These are phyloP conservation scores for Meiosimyza decipiens DNA, from an alignment of 2,888 invertebrate genomes.

Conservation along the genomic window DNA sequence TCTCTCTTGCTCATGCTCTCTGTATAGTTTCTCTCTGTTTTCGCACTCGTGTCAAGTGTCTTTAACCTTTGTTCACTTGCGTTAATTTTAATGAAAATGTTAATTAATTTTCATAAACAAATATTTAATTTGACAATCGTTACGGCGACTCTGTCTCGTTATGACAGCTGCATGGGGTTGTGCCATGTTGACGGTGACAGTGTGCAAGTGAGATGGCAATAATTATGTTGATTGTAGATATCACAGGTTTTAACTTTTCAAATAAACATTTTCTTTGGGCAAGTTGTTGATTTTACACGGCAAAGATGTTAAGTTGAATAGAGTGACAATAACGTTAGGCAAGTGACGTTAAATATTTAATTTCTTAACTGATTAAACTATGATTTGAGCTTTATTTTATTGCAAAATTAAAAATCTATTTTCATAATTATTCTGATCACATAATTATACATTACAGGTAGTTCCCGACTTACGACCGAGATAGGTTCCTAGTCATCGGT, in stretches of 20 bases:
- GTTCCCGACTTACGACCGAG: no score
- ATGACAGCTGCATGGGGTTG: slow-evolving; percentile 8
- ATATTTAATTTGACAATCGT: slow-evolving; percentile 21
- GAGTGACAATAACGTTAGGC: no score
- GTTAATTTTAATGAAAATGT: slow-evolving; percentile 25
- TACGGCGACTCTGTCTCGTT: not conserved
- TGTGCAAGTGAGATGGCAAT: slow-evolving; percentile 1
- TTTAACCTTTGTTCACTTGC: slow-evolving; percentile 24
- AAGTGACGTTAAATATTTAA: no score
- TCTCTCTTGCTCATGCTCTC: not conserved
- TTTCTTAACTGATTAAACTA: no score
- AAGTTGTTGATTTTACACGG: not conserved
- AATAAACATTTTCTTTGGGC: slow-evolving; percentile 5
- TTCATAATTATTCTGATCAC: no score
- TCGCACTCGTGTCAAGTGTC: slow-evolving; percentile 25
- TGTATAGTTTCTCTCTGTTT: slow-evolving; percentile 3
- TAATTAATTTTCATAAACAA: slow-evolving; percentile 29
- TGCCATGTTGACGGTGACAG: not conserved
- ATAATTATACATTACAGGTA: no score
- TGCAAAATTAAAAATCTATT: no score
- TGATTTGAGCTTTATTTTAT: no score
- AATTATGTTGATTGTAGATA: slow-evolving; percentile 16
- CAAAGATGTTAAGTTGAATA: not conserved
- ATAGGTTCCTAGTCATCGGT: no score
- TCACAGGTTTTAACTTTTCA: slow-evolving; percentile 8